Conservation (phyloP, 1,140 invertebrate species). For the Neoseiulus cucumeris region DNA sequence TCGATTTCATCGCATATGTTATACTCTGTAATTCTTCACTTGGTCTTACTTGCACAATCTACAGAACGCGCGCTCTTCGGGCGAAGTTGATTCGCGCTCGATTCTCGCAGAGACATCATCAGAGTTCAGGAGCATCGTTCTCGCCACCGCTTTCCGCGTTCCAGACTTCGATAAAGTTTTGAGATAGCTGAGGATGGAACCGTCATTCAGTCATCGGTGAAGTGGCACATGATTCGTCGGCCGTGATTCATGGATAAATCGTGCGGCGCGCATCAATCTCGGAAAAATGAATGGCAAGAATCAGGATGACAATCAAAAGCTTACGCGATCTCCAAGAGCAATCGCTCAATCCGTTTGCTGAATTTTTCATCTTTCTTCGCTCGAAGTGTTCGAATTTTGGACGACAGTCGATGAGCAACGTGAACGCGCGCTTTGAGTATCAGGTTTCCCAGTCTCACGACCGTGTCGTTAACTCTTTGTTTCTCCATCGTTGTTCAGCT, state of each 20-base stretch:
- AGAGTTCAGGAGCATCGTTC: neutral
- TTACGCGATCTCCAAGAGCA: neutral
- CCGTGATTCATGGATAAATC: no score
- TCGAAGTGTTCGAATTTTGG: neutral
- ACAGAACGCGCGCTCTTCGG: neutral
- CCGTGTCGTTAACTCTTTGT: neutral
- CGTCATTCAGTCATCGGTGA: no score
- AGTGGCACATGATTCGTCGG: no score
- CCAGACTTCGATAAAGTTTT: neutral
- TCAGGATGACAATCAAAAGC: neutral
- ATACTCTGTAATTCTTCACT: no score
- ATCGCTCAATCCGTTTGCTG: neutral
- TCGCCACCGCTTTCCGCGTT: neutral
- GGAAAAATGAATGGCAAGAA: no score
- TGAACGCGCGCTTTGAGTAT: neutral
- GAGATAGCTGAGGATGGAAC: neutral
- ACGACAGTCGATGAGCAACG: neutral
- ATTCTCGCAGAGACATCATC: neutral
- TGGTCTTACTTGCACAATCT: neutral
- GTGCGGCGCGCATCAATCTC: no score
- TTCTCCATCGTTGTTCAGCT: neutral
- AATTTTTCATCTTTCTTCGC: neutral
- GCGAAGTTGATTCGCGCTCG: neutral
- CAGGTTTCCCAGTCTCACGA: neutral
- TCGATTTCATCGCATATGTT: no score